Evolutionary conservation across 1,140 invertebrate genomes (phyloP).

Genomic region (Oreohelix idahoensis): DNA sequence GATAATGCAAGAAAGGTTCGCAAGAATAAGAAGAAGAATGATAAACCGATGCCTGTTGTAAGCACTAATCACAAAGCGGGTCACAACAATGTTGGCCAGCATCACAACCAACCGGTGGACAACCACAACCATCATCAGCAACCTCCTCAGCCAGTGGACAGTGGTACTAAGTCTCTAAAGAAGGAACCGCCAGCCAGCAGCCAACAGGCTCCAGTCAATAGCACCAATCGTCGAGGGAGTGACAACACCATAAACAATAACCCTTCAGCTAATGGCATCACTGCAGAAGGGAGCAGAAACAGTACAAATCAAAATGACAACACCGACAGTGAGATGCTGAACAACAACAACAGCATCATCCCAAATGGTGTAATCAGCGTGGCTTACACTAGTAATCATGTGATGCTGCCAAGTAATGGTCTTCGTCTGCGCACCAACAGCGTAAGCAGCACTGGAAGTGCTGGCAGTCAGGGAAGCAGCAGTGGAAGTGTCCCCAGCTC

Average conservation of each 20-base stretch:
- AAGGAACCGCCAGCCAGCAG: background rate
- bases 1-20: conserved; percentile 71
- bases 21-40: conserved; percentile 75
- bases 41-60: conserved; percentile 75
- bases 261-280: background rate
- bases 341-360: background rate
- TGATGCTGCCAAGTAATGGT: background rate
- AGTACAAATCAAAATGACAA: conserved; percentile 10
- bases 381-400: background rate
- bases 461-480: conserved; percentile 74
- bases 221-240: conserved; percentile 37
- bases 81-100: conserved; percentile 42
- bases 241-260: conserved; percentile 61
- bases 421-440: conserved; percentile 81
- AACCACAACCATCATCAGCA: conserved; percentile 32
- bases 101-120: conserved; percentile 24
- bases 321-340: background rate
- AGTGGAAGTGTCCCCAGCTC: conserved; percentile 75
- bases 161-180: conserved; percentile 7
- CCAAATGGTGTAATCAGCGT: background rate
- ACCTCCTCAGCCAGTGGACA: conserved; percentile 28
- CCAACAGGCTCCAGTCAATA: background rate
- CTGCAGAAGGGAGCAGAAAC: conserved; percentile 22
- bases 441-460: conserved; percentile 79
- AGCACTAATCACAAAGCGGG: conserved; percentile 51